Evolutionary conservation across 2,888 invertebrate species (phyloP), one percentile per base, ranked within the genome.

Genomic region (Gymnoscelis rufifasciata): DNA sequence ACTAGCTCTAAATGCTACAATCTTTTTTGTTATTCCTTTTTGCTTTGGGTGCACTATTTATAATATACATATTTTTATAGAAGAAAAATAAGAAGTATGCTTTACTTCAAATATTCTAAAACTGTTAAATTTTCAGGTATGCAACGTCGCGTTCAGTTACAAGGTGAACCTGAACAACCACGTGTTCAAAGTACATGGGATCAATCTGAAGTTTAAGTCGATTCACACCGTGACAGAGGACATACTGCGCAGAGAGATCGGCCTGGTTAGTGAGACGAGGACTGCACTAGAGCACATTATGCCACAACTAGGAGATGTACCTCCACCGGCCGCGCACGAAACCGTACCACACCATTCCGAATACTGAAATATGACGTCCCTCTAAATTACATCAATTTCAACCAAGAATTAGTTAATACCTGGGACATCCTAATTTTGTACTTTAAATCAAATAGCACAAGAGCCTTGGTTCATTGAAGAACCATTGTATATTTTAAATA

Each of bases 81-180:
- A n/a, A n/a, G n/a, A n/a, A n/a, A n/a, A n/a, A n/a, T n/a, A n/a
- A n/a, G n/a, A n/a, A 73, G 78, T 76, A 57, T 62, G 66, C 45
- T 42, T 19, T 19, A 19, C 19, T 3, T 5, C 19, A 2, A 19
- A 19, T 19, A 19, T 19, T 19, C 19, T 19, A 19, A n/a, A 27
- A 14, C 24, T 8, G 7, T 38, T 35, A 6, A 19, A 26, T 31
- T 54, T 50, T 4, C 76, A 89, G 88, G 83, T 88, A 14, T 89
- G 89, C 71, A 86, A 82, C 51, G 83, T 88, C 0, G 82, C 88
- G 4, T 89, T 89, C 62, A 87, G 88, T 57, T 89, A 89, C 64
- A 89, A 89, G 56, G 89, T 89, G 53, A 89, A 89, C 52, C 57
- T 89, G 10, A 89, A 89, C 66, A 89, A 89, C 59, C 89, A 89